These are phyloP conservation scores for Trialeurodes vaporariorum DNA, from an alignment of 1,140 invertebrate genomes.

Conservation along the genomic window DNA sequence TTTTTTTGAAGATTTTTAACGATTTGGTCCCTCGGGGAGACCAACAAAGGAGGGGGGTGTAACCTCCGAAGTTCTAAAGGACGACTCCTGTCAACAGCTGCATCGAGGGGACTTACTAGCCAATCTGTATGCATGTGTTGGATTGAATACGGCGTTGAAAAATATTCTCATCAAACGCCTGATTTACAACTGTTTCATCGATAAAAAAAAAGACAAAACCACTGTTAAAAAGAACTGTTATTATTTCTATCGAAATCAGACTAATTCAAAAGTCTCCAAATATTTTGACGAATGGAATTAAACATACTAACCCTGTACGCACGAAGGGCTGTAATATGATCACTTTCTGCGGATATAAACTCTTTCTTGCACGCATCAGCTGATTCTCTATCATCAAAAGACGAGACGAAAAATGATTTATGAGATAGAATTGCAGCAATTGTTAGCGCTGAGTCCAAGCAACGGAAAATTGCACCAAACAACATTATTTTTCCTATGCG, in stretches of 20 bases:
- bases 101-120: too few relatives aligned
- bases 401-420: constrained; percentile 67
- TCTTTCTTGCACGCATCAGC: constrained; percentile 57
- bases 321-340: constrained; percentile 65
- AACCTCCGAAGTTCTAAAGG: too few relatives aligned
- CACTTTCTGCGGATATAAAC: constrained; percentile 60
- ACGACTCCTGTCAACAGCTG: too few relatives aligned
- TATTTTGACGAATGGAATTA: too few relatives aligned
- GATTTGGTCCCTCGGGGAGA: too few relatives aligned
- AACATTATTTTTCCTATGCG: constrained; percentile 68
- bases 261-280: too few relatives aligned
- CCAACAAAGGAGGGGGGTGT: too few relatives aligned
- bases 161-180: neutral
- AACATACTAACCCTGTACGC: constrained; percentile 55
- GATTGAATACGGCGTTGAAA: too few relatives aligned
- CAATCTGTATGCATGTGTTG: too few relatives aligned
- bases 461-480: constrained; percentile 83
- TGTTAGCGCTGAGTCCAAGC: constrained; percentile 84
- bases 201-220: neutral
- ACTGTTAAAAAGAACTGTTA: too few relatives aligned
- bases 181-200: constrained; percentile 3
- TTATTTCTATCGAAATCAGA: too few relatives aligned
- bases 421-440: constrained; percentile 82
- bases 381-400: constrained; percentile 59
- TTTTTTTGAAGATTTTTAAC: too few relatives aligned